These are phyloP conservation scores for Chaetura pelagica DNA, from an alignment of 2,113 vertebrate species.

Conservation along the genomic window DNA sequence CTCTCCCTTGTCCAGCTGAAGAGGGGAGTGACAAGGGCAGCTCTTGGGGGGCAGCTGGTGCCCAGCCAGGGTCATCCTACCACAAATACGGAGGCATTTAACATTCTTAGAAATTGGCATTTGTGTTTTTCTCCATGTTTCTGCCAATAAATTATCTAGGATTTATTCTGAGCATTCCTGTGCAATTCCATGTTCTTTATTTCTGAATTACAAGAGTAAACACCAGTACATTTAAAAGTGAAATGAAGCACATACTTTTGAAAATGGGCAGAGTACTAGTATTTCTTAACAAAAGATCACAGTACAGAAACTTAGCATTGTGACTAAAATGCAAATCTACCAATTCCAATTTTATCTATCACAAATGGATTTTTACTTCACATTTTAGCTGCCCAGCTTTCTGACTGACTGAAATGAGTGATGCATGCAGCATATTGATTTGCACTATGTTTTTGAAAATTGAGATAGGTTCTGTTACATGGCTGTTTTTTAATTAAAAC, in stretches of 20 bases:
- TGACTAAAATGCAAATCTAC: conserved; percentile 21
- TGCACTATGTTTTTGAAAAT: conserved; percentile 28
- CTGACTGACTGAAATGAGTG: conserved; percentile 22
- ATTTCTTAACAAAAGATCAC: not conserved
- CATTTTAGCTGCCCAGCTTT: conserved; percentile 24
- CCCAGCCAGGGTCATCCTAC: not conserved
- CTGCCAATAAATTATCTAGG: not conserved
- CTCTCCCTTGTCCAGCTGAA: not conserved
- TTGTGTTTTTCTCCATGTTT: not conserved
- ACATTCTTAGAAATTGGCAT: not conserved
- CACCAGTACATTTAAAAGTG: conserved; percentile 15
- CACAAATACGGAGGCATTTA: not conserved
- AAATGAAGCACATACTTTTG: conserved; percentile 5
- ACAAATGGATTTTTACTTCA: conserved; percentile 12
- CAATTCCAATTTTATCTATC: conserved; percentile 10
- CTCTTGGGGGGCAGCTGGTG: not conserved
- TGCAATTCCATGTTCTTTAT: not conserved
- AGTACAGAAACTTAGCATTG: not conserved
- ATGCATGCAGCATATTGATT: conserved; percentile 2
- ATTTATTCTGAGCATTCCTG: not conserved
- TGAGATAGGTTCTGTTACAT: conserved; percentile 1
- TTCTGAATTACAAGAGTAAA: conserved; percentile 19
- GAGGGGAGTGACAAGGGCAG: not conserved
- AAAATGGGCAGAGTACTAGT: not conserved
- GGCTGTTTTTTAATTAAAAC: conserved; percentile 49